Base-by-base conservation (phyloP, 2,113 vertebrate genomes). In the Poeciliopsis retropinna region DNA sequence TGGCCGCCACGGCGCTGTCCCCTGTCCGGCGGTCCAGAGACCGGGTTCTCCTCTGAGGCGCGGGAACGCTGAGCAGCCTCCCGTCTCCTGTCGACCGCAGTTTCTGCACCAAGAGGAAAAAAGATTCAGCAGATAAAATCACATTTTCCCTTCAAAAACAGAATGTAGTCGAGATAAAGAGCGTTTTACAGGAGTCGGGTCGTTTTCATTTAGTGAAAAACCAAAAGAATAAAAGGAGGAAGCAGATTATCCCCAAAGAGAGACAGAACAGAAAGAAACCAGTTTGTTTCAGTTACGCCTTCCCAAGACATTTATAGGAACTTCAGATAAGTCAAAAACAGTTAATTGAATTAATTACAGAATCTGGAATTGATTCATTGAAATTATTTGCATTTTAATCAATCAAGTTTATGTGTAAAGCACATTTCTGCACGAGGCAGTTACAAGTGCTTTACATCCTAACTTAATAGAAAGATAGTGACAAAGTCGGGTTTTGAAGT, bases 1-100 rank as follows among this genome's bases (percentile, higher is more conserved):
- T 93, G 73, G 88, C 39, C 1, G 79, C 86, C 81, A 86, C 92
- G 73, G 88, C 44, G 1, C 78, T 85, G 62, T 92, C 93, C 0
- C 89, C 86, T 0, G 90, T 87, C 71, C 91, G 79, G 78, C 79
- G 79, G 76, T 93, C 92, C 81, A 93, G 83, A 60, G 93, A 94
- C 75, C 67, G 87, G 65, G 90, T 51, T 71, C 92, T 80, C 34
- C 93, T 89, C 67, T 87, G 89, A 10, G 83, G 81, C n/a, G 73
- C 67, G 30, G 82, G 73, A 0, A 60, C 71, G 12, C 44, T 13
- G 64, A 91, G 83, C 70, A 61, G 78, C 60, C 17, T 31, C 0
- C 32, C 25, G 39, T 86, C 86, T 34, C 84, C 81, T 39, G 84
- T 85, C 0, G 87, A 86, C 81, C 75, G 78, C 2, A 88, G 85